phyloP scores from a whole-genome alignment of 2,113 vertebrate species.

The Daubentonia madagascariensis region DNA sequence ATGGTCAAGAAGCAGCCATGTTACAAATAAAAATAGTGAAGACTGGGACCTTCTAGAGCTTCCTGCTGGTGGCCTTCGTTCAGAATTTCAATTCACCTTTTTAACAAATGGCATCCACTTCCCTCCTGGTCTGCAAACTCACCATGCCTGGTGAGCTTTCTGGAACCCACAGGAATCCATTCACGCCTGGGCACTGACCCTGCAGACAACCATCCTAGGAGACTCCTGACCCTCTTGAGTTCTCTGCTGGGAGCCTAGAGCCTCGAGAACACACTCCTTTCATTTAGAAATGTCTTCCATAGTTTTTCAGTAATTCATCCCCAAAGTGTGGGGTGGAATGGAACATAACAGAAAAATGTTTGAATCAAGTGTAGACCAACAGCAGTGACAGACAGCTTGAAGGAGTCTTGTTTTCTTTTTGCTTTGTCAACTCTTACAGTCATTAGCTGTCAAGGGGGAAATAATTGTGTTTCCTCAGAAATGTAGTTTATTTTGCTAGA shows the following conservation, averaged over 20 bases:
- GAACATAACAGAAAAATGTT: background rate
- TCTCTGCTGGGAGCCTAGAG: background rate
- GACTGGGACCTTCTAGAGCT: background rate
- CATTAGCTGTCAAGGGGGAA: background rate
- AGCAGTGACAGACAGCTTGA: background rate
- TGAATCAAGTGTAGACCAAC: background rate
- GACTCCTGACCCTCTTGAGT: background rate
- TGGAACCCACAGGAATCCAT: too few species aligned
- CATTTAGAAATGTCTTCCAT: background rate
- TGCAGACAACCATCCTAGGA: background rate
- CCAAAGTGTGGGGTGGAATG: background rate
- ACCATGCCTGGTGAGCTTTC: background rate
- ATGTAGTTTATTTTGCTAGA: background rate
- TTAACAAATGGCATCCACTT: background rate
- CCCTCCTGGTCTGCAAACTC: background rate
- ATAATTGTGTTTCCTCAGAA: background rate
- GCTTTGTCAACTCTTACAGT: background rate
- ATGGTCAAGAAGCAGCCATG: background rate
- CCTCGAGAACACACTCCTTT: background rate
- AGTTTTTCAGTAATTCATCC: background rate
- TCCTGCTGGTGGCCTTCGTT: background rate
- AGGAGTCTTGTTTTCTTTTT: background rate
- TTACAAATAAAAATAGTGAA: background rate
- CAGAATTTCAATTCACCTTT: background rate
- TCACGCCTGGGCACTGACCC: background rate